Evolutionary conservation across 2,888 invertebrate species (phyloP).

Genomic region (Hesperia comma): DNA sequence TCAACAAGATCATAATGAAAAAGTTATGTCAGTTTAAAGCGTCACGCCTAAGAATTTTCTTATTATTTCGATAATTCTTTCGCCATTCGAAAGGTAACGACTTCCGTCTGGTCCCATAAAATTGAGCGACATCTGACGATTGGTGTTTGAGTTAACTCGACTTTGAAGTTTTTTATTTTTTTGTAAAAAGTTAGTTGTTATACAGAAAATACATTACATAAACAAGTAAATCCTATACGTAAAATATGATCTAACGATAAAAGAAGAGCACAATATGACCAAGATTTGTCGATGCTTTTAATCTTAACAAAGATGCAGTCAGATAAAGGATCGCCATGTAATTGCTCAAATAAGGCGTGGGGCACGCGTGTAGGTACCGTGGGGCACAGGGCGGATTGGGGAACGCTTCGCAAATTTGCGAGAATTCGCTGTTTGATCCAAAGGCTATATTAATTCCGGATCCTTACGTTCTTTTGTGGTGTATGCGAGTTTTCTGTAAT

Average conservation of each 20-base stretch:
- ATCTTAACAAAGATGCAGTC: slow-evolving; percentile 19
- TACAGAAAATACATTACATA: no score
- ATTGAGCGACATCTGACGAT: no score
- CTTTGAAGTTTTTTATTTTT: no score
- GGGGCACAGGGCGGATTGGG: background rate
- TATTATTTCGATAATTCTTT: no score
- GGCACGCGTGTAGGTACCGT: slow-evolving; percentile 23
- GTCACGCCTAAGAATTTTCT: no score
- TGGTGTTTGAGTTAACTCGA: no score
- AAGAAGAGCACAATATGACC: background rate
- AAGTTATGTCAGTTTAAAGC: no score
- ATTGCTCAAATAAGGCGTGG: slow-evolving; percentile 29
- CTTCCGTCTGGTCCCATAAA: no score
- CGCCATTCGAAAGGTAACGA: no score
- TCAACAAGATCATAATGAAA: no score
- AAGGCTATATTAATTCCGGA: slow-evolving; percentile 22
- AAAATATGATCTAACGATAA: background rate
- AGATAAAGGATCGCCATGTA: slow-evolving; percentile 12
- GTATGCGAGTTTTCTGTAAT: slow-evolving; percentile 2
- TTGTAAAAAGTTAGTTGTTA: no score
- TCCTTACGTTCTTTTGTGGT: slow-evolving; percentile 12
- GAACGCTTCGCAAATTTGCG: slow-evolving; percentile 16
- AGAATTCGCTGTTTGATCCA: slow-evolving; percentile 25
- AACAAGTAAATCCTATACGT: no score
- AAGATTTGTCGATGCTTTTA: slow-evolving; percentile 4